Percentiles rank a stretch among this genome's conserved stretches.
phyloP scores from a whole-genome alignment of 2,888 invertebrate species.

The Ectemnius continuus region DNA sequence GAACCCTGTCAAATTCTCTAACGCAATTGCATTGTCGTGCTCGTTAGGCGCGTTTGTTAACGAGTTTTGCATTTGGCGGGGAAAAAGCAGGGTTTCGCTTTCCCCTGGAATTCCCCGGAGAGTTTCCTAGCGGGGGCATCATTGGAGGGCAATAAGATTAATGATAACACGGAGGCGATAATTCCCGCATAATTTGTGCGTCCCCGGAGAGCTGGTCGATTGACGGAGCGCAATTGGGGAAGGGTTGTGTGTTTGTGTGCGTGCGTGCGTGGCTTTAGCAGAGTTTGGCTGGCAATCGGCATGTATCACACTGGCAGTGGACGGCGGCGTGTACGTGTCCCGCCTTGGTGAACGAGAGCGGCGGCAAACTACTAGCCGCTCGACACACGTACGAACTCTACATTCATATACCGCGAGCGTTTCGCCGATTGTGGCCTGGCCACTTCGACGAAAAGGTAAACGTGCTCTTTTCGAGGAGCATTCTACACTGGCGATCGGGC shows the following conservation, averaged over 20 bases:
- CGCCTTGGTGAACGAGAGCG: background rate
- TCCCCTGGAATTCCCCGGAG: no score
- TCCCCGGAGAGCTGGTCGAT: background rate
- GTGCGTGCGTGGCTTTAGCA: no score
- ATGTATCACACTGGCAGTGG: background rate
- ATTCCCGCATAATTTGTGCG: background rate
- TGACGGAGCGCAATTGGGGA: background rate
- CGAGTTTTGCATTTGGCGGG: no score
- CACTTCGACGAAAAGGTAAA: slow-evolving; percentile 34
- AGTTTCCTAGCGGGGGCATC: background rate
- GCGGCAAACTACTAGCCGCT: no score
- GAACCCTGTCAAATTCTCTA: no score
- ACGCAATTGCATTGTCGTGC: no score
- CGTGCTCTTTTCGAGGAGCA: slow-evolving; percentile 61
- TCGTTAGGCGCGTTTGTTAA: no score
- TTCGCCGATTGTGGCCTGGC: slow-evolving; percentile 18
- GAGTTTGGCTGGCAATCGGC: no score
- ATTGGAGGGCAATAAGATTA: slow-evolving; percentile 23
- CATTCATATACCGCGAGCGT: background rate
- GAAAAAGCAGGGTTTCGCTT: no score
- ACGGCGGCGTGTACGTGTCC: background rate
- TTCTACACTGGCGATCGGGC: slow-evolving; percentile 68
- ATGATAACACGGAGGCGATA: slow-evolving; percentile 5
- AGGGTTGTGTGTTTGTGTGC: background rate
- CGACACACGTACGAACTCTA: slow-evolving; percentile 7